phyloP scores from a whole-genome alignment of 2,113 vertebrate species.

The Gasterosteus aculeatus region DNA sequence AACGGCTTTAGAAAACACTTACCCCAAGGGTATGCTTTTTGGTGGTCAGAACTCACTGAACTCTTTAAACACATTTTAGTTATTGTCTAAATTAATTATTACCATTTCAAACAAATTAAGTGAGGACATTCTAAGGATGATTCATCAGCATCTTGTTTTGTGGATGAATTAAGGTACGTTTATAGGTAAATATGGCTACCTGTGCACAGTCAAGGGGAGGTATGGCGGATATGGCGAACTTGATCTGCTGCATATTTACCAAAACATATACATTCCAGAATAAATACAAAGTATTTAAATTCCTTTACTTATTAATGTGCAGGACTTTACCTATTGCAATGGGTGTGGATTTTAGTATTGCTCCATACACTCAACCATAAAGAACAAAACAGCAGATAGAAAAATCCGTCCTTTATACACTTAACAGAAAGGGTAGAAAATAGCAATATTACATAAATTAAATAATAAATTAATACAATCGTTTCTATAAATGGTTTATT shows the following conservation, averaged over 20 bases:
- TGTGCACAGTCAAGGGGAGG: constrained; percentile 11
- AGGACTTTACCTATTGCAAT: background rate
- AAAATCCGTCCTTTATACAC: no score
- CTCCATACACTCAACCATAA: background rate
- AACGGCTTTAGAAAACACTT: no score
- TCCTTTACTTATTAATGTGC: background rate
- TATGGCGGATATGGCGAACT: background rate
- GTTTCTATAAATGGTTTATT: no score
- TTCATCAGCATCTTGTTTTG: constrained; percentile 68
- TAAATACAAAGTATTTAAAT: background rate
- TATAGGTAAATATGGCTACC: constrained; percentile 60
- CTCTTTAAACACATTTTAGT: background rate
- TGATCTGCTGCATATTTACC: constrained; percentile 5
- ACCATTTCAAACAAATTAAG: no score
- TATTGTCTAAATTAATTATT: no score
- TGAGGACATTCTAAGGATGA: constrained; percentile 42
- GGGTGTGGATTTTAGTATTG: background rate
- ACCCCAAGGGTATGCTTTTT: background rate
- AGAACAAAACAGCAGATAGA: background rate
- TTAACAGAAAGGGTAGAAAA: no score
- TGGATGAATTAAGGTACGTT: constrained; percentile 55
- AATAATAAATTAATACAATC: no score
- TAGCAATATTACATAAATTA: no score
- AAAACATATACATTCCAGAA: background rate
- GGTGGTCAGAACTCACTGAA: background rate